Conservation (phyloP, 2,797 vertebrate genomes). For the Acestrorhynchus altus region DNA sequence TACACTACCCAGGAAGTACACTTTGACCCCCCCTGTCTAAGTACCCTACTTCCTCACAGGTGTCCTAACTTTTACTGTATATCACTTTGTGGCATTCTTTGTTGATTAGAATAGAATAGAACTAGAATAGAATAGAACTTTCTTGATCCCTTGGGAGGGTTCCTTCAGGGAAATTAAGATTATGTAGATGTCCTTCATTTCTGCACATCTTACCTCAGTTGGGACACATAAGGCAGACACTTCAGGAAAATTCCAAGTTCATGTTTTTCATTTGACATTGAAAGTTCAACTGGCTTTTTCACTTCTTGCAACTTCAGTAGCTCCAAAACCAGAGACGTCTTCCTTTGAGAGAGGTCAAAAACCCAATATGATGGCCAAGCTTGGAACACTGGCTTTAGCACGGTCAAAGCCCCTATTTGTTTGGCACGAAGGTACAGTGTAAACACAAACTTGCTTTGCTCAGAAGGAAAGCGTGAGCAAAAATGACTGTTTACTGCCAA, state of each 20-base stretch:
- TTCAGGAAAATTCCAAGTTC: constrained; percentile 23
- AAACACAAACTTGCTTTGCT: constrained; percentile 23
- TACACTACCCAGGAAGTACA: too few species aligned
- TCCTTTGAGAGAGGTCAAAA: constrained; percentile 26
- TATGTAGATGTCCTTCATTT: not conserved
- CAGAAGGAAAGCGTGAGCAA: constrained; percentile 21
- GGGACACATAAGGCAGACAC: constrained; percentile 40
- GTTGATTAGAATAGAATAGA: too few species aligned
- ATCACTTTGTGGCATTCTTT: too few species aligned
- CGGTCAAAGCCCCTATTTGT: not conserved
- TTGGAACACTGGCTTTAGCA: constrained; percentile 44
- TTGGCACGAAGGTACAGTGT: constrained; percentile 36
- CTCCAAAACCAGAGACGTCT: constrained; percentile 13
- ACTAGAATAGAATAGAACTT: too few species aligned
- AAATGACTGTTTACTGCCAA: constrained; percentile 19
- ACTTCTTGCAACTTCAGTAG: constrained; percentile 32
- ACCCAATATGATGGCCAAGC: constrained; percentile 39
- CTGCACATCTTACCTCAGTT: constrained; percentile 6
- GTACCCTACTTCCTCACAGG: too few species aligned
- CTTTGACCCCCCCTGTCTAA: too few species aligned
- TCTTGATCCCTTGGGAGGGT: not conserved
- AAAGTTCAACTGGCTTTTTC: constrained; percentile 36
- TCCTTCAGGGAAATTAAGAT: not conserved
- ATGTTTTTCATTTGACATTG: constrained; percentile 10
- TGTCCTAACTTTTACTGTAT: too few species aligned